Base-by-base conservation (phyloP, 2,888 invertebrate genomes). In the Amiota minor region DNA sequence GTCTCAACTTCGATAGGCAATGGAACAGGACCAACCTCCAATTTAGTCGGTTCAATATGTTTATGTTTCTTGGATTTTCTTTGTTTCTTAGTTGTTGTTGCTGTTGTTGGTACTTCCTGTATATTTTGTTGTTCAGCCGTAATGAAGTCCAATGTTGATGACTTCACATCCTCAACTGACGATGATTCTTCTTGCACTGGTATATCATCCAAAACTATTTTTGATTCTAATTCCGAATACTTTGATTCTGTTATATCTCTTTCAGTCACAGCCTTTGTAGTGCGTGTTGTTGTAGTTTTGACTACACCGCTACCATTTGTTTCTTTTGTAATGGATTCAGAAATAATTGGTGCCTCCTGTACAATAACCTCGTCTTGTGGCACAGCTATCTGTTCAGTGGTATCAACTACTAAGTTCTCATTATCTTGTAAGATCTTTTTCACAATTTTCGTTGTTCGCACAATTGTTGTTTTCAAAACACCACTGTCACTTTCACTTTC, bases 351-450 rank as follows among this genome's bases (percentile, higher is more conserved):
- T 71, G 79, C 81, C 18, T 78, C 79, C 46, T 80, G 74, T 18
- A 79, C 70, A 11, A 77, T 76, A 12, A 75, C 55, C 20, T 78
- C 76, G 12, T 78, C 78, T 45, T 71, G 47, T 0, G 81, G 78
- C 14, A 77, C 10, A 0, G 56, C 67, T n/a, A 72, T 16, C 4
- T 76, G 62, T 9, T 75, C 71, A n/a, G 73, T 76, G 67, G 79
- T 79, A 1, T 75, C 45, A 59, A 80, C 80, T 16, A 81, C 82
- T 2, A 76, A 9, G 62, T 75, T 79, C 68, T 87, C 87, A 64
- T 65, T 76, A 1, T 83, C 84, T 20, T 87, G 82, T 0, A 79
- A 71, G 45, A 88, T 85, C 76, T 87, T 87, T 77, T 87, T 88
- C 0, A 87, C 78, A 20, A 86, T 88, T 77, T 82, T 82, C 0